A percentile compares a stretch with the other conserved stretches of the same genome.
phyloP scores from a whole-genome alignment of 1,140 invertebrate genomes.

The Octopus sinensis region DNA sequence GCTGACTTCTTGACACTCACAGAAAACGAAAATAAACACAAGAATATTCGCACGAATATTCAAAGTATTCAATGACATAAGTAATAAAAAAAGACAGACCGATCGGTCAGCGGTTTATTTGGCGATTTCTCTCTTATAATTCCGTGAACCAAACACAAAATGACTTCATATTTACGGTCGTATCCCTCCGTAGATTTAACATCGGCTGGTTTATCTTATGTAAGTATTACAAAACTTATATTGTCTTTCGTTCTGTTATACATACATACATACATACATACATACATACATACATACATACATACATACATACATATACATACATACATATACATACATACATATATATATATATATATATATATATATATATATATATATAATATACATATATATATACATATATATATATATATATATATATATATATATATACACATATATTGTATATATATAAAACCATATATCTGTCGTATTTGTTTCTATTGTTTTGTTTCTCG shows the following conservation, averaged over 20 bases:
- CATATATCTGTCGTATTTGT: no score
- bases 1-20: not conserved
- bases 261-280: not conserved
- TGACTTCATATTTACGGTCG: not conserved
- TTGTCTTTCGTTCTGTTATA: no score
- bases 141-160: not conserved
- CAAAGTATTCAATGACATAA: not conserved
- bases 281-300: no score
- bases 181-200: not conserved
- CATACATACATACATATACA: no score
- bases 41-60: not conserved
- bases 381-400: no score
- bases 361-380: constrained; percentile 2
- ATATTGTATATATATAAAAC: no score
- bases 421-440: no score
- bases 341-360: not conserved
- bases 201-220: not conserved
- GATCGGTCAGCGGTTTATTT: not conserved
- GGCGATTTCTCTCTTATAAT: not conserved
- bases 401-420: no score
- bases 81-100: not conserved
- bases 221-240: not conserved
- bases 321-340: not conserved
- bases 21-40: not conserved
- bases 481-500: no score